phyloP scores from a whole-genome alignment of 1,140 invertebrate species.

The Leptopilina boulardi region DNA sequence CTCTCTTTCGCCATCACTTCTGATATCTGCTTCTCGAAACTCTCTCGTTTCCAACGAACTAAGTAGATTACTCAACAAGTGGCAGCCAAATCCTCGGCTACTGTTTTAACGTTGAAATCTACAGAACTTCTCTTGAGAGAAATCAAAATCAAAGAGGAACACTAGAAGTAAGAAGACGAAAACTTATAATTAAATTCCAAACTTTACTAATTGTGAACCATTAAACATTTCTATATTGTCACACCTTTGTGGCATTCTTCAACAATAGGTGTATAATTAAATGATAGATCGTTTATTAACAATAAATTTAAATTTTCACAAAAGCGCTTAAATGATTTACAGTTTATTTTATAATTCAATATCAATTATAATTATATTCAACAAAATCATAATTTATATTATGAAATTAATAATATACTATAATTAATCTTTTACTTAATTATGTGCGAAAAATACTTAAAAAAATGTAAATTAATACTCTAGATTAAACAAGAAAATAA shows the following conservation, averaged over 20 bases:
- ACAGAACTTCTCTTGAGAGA: conserved; percentile 45
- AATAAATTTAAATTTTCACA: background rate
- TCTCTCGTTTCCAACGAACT: conserved; percentile 62
- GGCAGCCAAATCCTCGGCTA: conserved; percentile 70
- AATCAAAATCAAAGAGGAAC: conserved; percentile 53
- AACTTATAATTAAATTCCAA: conserved; percentile 18
- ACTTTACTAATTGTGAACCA: background rate
- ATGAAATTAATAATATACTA: no score
- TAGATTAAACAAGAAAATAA: no score
- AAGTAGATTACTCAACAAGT: conserved; percentile 77
- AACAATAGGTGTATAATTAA: background rate
- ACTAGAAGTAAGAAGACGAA: background rate
- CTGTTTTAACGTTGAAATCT: conserved; percentile 63
- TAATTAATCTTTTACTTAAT: no score
- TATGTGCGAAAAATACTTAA: no score
- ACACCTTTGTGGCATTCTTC: background rate
- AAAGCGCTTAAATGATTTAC: no score
- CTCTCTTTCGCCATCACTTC: conserved; percentile 43
- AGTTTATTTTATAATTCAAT: no score
- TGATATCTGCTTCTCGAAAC: conserved; percentile 31
- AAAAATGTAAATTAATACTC: no score
- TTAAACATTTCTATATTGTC: background rate
- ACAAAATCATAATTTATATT: no score
- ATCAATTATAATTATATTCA: no score
- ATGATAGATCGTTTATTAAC: background rate